Percentiles rank a stretch among this genome's conserved stretches.
Conservation (phyloP, 1,140 invertebrate genomes). For the Euura lappo region DNA sequence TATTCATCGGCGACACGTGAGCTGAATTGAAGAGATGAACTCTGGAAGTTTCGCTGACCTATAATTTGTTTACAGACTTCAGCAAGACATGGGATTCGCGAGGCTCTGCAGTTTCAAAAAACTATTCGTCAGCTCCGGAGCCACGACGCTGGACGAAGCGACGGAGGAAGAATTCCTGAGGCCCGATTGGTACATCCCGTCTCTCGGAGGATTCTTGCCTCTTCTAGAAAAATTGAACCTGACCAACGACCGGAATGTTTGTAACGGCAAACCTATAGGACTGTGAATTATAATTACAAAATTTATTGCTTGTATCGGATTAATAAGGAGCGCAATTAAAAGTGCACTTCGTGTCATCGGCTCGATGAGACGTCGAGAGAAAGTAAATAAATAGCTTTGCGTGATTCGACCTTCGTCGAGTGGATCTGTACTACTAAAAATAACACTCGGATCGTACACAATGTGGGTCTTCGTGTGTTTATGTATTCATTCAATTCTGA, state of each 20-base stretch:
- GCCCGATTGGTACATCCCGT: neutral
- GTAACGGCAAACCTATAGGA: neutral
- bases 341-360: too few species aligned
- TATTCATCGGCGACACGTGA: conserved; percentile 70
- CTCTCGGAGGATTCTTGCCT: neutral
- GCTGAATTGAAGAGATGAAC: conserved; percentile 17
- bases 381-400: too few species aligned
- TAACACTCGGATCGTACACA: too few species aligned
- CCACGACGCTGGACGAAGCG: conserved; percentile 46
- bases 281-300: neutral
- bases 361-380: too few species aligned
- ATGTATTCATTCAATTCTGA: too few species aligned
- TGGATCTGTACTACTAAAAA: too few species aligned
- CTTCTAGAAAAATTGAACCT: neutral
- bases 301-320: too few species aligned
- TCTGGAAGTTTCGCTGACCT: neutral
- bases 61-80: conserved; percentile 50
- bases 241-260: neutral
- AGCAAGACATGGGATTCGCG: conserved; percentile 64
- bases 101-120: conserved; percentile 62
- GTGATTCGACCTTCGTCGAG: too few species aligned
- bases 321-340: too few species aligned
- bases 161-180: neutral
- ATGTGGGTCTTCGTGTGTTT: too few species aligned
- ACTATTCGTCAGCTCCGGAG: conserved; percentile 59